Percentiles rank a stretch among this genome's conserved stretches.
These are phyloP conservation scores for Xiphydria camelus DNA, from an alignment of 2,888 invertebrate genomes.

Conservation along the genomic window DNA sequence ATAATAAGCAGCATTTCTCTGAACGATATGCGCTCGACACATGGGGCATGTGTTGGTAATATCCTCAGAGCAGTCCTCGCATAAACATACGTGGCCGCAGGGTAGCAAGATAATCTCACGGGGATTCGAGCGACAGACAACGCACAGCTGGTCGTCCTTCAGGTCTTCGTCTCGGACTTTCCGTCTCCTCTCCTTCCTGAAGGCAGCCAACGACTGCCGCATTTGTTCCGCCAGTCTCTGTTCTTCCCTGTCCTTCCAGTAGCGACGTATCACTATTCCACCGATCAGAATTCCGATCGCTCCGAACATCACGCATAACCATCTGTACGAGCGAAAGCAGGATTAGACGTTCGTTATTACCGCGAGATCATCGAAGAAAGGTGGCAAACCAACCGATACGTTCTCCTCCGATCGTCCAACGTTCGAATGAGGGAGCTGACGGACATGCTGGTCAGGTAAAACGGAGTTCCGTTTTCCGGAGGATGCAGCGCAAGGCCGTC, in stretches of 20 bases:
- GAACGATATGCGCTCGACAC: slow-evolving; percentile 72
- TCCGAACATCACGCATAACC: slow-evolving; percentile 63
- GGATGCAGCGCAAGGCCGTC: slow-evolving; percentile 73
- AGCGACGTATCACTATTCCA: slow-evolving; percentile 59
- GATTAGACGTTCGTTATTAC: background rate
- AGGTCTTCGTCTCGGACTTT: slow-evolving; percentile 68
- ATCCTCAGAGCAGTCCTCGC: slow-evolving; percentile 79
- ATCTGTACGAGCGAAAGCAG: slow-evolving; percentile 46
- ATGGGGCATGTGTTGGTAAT: slow-evolving; percentile 77
- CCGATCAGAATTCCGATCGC: slow-evolving; percentile 61
- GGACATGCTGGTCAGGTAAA: slow-evolving; percentile 80
- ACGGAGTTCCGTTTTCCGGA: slow-evolving; percentile 70
- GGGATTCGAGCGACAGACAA: slow-evolving; percentile 84
- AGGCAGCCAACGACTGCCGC: slow-evolving; percentile 62
- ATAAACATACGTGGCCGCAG: slow-evolving; percentile 89
- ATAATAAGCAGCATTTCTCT: slow-evolving; percentile 78
- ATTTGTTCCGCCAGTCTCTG: slow-evolving; percentile 62
- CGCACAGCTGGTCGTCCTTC: slow-evolving; percentile 71
- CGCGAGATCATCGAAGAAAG: slow-evolving; percentile 26
- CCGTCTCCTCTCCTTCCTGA: slow-evolving; percentile 69
- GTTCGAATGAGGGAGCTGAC: slow-evolving; percentile 74
- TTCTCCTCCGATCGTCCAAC: slow-evolving; percentile 71
- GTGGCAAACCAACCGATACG: slow-evolving; percentile 64
- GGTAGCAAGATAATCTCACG: slow-evolving; percentile 86
- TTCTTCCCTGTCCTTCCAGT: slow-evolving; percentile 63